Base-by-base conservation (phyloP, 2,113 vertebrate genomes). In the Myodes glareolus region DNA sequence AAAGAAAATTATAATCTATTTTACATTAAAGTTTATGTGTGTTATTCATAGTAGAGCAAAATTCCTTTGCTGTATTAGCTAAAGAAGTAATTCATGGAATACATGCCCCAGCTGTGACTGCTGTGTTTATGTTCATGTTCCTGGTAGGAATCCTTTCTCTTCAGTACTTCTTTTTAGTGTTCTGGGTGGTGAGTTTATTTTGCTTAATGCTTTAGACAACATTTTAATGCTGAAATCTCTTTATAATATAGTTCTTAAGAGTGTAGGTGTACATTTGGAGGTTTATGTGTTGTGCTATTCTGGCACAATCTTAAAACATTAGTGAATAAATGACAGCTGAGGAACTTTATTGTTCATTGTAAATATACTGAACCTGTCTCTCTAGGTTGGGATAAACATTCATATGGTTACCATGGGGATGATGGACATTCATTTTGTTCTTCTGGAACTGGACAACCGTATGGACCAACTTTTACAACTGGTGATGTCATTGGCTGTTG, bases 401-500 rank as follows among this genome's bases (percentile, higher is more conserved):
- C 99, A 4, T 99, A 99, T 98, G 99, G 99, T 98, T 99, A 99
- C 98, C 99, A 99, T 96, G 99, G 99, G 97, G 99, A 99, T 55
- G 99, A 99, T 96, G 99, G 99, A 98, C 99, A 99, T 97, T 99
- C 99, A 25, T 99, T 99, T 98, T 99, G 99, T 98, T 99, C 99
- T 94, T 99, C 99, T 97, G 99, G 99, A 98, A 99, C 99, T 21
- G 99, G 99, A 94, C 99, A 99, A 47, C 99, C 99, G 68, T 99
- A 99, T 0, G 99, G 99, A 88, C 99, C 99, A 97, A 99, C 99
- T 0, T 99, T 99, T 97, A 99, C 99, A 61, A 99, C 99, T 45
- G 99, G 99, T 39, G 99, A 99, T 98, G 99, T 99, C 98, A 99
- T 99, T 96, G 99, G 99, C 90, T 99, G 99, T 98, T 99, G 99